These are phyloP conservation scores for Hypsopygia costalis DNA, from an alignment of 2,888 invertebrate species.

Conservation along the genomic window DNA sequence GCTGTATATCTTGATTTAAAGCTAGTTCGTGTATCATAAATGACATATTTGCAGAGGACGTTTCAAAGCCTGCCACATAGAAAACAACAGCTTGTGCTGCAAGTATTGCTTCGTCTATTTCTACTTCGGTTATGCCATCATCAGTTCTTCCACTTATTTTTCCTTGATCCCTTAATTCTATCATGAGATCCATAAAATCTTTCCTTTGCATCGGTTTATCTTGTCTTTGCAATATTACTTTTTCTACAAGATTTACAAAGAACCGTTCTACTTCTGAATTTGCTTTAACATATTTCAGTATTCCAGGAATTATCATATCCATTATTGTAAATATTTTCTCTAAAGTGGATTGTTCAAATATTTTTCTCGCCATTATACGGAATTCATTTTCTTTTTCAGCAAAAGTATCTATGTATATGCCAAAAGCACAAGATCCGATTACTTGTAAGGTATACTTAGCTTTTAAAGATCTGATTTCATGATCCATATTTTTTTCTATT, in stretches of 20 bases:
- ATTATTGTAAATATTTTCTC: too few relatives aligned
- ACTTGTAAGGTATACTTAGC: too few relatives aligned
- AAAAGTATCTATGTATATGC: too few relatives aligned
- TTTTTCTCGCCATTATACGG: too few relatives aligned
- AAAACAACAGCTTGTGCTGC: conserved; percentile 35
- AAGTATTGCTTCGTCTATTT: conserved; percentile 32
- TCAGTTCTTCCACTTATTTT: conserved; percentile 20
- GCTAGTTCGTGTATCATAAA: conserved; percentile 25
- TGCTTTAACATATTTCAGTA: conserved; percentile 18
- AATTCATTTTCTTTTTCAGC: too few relatives aligned
- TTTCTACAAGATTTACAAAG: conserved; percentile 23
- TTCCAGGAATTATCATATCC: conserved; percentile 22
- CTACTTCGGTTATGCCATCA: conserved; percentile 29
- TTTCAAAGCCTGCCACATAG: conserved; percentile 56
- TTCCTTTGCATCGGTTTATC: conserved; percentile 30
- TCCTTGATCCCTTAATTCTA: conserved; percentile 36
- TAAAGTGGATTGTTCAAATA: too few relatives aligned
- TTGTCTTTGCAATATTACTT: conserved; percentile 28
- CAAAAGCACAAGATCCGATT: too few relatives aligned
- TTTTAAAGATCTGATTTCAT: too few relatives aligned
- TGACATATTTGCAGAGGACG: conserved; percentile 43
- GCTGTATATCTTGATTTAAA: conserved; percentile 21
- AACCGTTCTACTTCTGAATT: conserved; percentile 23
- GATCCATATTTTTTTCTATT: too few relatives aligned
- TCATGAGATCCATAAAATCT: conserved; percentile 42